phyloP scores from a whole-genome alignment of 2,113 vertebrate species.

The Nematolebias whitei region DNA sequence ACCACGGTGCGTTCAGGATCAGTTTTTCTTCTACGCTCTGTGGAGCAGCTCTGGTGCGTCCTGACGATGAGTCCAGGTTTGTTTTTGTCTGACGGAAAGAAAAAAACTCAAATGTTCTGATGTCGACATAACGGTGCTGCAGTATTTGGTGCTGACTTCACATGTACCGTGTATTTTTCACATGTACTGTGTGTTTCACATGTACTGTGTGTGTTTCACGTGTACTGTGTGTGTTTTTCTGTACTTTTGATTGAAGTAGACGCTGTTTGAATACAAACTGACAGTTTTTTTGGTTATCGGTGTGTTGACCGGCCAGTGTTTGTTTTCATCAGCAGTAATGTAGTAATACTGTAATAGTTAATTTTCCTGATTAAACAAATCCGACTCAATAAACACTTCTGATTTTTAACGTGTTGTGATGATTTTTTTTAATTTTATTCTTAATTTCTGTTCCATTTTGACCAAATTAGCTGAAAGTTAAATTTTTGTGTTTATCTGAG shows the following conservation, averaged over 20 bases:
- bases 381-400: slow-evolving; percentile 4
- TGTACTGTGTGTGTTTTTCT: too few species aligned
- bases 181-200: too few species aligned
- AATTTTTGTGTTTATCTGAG: background rate
- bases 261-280: background rate
- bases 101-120: too few species aligned
- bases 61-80: too few species aligned
- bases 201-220: too few species aligned
- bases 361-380: background rate
- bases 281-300: slow-evolving; percentile 8
- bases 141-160: too few species aligned
- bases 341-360: background rate
- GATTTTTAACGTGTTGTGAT: background rate
- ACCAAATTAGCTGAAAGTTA: background rate
- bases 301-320: slow-evolving; percentile 11
- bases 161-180: too few species aligned
- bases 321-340: slow-evolving; percentile 24
- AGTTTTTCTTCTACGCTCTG: too few species aligned
- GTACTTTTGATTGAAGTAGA: background rate
- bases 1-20: too few species aligned
- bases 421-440: background rate
- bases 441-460: background rate
- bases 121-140: too few species aligned
- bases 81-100: too few species aligned
- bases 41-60: too few species aligned